Evolutionary conservation across 1,140 invertebrate genomes (phyloP).

Genomic region (Eriosoma lanigerum): DNA sequence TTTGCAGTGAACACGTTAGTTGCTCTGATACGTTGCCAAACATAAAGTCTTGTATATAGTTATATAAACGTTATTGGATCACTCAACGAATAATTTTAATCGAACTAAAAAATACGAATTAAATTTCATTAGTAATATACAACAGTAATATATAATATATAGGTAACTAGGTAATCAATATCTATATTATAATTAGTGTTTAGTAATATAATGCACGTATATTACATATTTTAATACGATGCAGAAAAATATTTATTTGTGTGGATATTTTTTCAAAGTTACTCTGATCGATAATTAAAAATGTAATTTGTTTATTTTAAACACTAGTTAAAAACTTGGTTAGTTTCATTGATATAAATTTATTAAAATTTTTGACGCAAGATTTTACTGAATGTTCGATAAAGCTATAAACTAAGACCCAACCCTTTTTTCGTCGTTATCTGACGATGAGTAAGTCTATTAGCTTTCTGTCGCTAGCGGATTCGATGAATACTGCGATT

Average conservation of each 20-base stretch:
- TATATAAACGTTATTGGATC: constrained; percentile 39
- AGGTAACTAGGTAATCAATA: too few relatives aligned
- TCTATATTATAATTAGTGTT: too few relatives aligned
- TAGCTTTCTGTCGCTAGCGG: constrained; percentile 19
- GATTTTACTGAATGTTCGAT: not conserved
- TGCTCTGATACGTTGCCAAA: constrained; percentile 43
- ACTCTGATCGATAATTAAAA: too few relatives aligned
- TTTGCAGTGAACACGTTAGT: not conserved
- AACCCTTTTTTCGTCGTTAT: constrained; percentile 15
- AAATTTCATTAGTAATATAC: too few relatives aligned
- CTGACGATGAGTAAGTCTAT: constrained; percentile 35
- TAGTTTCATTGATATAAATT: not conserved
- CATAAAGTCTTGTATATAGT: constrained; percentile 19
- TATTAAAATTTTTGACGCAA: not conserved
- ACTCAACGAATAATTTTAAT: not conserved
- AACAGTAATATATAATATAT: too few relatives aligned
- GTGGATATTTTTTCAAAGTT: too few relatives aligned
- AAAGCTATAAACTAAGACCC: not conserved
- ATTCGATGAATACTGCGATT: constrained; percentile 45
- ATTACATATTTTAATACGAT: too few relatives aligned
- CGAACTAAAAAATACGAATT: too few relatives aligned
- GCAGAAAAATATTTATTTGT: too few relatives aligned
- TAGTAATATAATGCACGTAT: too few relatives aligned
- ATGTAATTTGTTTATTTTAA: too few relatives aligned
- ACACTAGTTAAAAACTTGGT: not conserved